Evolutionary conservation across 2,888 invertebrate species (phyloP).

Genomic region (Anthrax anthrax): DNA sequence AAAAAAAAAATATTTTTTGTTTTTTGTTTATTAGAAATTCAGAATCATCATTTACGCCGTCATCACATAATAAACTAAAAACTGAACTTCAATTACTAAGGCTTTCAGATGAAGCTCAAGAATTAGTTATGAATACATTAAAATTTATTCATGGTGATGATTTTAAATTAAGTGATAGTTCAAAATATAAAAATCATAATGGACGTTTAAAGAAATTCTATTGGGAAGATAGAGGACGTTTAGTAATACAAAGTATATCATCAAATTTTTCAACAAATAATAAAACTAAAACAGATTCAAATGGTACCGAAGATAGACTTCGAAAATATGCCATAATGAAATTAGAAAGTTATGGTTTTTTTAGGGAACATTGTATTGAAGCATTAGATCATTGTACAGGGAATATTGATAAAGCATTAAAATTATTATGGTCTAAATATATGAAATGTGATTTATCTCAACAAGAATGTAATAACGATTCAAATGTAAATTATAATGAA

Average conservation of each 20-base stretch:
- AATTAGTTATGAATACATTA: constrained; percentile 57
- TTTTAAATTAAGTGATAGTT: constrained; percentile 41
- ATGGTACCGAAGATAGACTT: constrained; percentile 41
- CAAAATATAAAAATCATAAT: constrained; percentile 51
- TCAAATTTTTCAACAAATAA: constrained; percentile 32
- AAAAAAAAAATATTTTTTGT: too few species aligned
- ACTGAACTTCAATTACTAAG: constrained; percentile 62
- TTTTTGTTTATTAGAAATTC: too few species aligned
- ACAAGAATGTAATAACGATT: constrained; percentile 22
- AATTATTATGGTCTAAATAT: constrained; percentile 57
- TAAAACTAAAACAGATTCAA: constrained; percentile 35
- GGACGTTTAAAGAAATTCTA: constrained; percentile 53
- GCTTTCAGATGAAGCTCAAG: constrained; percentile 53
- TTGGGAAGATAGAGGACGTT: constrained; percentile 63
- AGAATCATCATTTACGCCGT: too few species aligned
- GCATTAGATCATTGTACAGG: constrained; percentile 52
- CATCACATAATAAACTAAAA: constrained; percentile 45
- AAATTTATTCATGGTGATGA: constrained; percentile 61
- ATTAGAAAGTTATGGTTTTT: constrained; percentile 63
- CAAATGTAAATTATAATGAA: constrained; percentile 33
- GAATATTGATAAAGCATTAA: constrained; percentile 55
- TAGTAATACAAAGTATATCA: constrained; percentile 51
- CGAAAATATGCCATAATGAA: constrained; percentile 56
- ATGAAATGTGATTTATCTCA: constrained; percentile 23
- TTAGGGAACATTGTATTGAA: constrained; percentile 57